Conservation (phyloP, 2,113 vertebrate genomes). For the Podarcis cretensis region DNA sequence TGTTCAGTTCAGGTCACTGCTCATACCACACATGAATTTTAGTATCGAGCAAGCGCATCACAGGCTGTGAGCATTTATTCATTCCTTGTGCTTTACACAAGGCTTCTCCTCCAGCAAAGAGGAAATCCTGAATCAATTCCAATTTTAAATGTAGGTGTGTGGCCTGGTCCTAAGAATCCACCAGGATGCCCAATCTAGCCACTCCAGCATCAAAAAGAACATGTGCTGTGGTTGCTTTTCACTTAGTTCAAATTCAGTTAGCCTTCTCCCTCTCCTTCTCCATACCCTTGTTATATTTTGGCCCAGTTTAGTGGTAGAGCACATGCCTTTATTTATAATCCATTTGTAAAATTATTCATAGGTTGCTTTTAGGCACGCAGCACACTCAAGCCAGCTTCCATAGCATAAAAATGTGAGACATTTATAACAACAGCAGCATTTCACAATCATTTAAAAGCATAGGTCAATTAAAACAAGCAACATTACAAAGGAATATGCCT, state of each 20-base stretch:
- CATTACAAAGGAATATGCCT: no score
- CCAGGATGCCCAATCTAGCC: not conserved
- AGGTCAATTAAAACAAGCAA: no score
- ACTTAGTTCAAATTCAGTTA: not conserved
- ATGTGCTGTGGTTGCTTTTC: not conserved
- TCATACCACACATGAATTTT: conserved; percentile 21
- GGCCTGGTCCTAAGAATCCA: not conserved
- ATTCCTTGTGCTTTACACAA: not conserved
- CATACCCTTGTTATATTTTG: not conserved
- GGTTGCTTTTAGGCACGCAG: no score
- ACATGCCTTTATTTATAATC: no score
- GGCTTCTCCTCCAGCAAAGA: not conserved
- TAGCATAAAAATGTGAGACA: no score
- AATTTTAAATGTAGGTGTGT: not conserved
- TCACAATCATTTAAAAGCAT: no score
- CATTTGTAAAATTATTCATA: no score
- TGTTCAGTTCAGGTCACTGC: conserved; percentile 71
- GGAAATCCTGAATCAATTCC: not conserved
- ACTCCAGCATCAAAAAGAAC: not conserved
- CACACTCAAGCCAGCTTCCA: no score
- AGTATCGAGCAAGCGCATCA: conserved; percentile 1
- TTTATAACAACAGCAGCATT: no score
- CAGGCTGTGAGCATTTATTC: not conserved
- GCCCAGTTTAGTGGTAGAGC: not conserved
- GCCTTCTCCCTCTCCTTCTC: not conserved